A percentile compares a stretch with the other conserved stretches of the same genome.
Conservation (phyloP, 1,140 invertebrate genomes). For the Macrotrachela quadricornifera region DNA sequence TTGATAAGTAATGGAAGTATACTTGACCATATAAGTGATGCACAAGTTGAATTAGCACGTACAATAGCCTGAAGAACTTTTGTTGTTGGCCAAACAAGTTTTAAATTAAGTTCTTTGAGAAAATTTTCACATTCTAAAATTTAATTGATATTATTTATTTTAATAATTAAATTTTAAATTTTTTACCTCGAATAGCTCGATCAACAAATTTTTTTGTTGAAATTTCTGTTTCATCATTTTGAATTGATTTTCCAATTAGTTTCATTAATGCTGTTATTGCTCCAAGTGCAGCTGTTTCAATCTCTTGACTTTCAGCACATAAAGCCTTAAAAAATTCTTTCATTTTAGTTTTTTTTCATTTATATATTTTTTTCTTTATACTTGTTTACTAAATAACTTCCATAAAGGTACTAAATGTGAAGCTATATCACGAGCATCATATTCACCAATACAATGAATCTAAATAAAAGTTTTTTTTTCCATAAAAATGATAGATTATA, state of each 20-base stretch:
- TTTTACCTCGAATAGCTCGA: no score
- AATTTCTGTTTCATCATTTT: slow-evolving; percentile 10
- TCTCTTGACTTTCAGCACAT: slow-evolving; percentile 13
- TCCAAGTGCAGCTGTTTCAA: slow-evolving; percentile 28
- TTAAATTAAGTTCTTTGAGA: slow-evolving; percentile 5
- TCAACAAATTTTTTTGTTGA: slow-evolving; percentile 10
- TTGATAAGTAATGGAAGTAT: no score
- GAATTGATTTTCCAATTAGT: slow-evolving; percentile 22
- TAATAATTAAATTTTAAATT: no score
- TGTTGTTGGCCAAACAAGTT: slow-evolving; percentile 5
- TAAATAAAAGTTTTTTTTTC: slow-evolving; percentile 10
- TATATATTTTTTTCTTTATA: no score
- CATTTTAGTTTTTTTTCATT: no score
- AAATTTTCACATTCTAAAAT: slow-evolving; percentile 9
- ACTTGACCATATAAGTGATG: no score
- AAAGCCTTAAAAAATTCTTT: slow-evolving; percentile 13
- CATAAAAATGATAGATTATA: no score
- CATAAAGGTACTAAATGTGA: slow-evolving; percentile 19
- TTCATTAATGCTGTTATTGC: slow-evolving; percentile 20
- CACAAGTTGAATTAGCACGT: background rate
- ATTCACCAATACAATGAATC: slow-evolving; percentile 18
- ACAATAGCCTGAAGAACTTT: slow-evolving; percentile 2
- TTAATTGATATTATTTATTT: background rate
- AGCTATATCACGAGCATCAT: slow-evolving; percentile 16
- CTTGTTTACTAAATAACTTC: slow-evolving; percentile 18